These are phyloP conservation scores for Dasysyrphus tricinctus DNA, from an alignment of 2,888 invertebrate genomes.

Conservation along the genomic window DNA sequence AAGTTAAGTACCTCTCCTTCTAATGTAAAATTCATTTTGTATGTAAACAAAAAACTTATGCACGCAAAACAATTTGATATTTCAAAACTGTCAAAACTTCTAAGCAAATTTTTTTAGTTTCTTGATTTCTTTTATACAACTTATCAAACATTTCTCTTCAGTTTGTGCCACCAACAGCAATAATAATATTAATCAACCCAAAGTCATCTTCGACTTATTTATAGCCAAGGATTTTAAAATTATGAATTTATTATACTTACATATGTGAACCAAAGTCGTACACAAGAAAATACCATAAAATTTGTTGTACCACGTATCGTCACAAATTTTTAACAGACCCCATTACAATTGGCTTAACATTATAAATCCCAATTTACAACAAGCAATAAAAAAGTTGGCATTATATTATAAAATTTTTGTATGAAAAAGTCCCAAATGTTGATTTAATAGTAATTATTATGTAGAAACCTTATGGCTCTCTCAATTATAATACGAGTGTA, in stretches of 20 bases:
- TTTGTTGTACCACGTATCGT: background rate
- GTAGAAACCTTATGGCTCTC: slow-evolving; percentile 6
- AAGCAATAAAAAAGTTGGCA: slow-evolving; percentile 26
- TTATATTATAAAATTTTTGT: slow-evolving; percentile 7
- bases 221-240: slow-evolving; percentile 27
- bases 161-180: background rate
- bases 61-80: background rate
- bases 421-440: slow-evolving; percentile 12
- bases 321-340: slow-evolving; percentile 11
- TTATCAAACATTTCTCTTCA: slow-evolving; percentile 5
- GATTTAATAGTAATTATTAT: slow-evolving; percentile 24
- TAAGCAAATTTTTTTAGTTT: background rate
- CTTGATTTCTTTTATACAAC: background rate
- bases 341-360: slow-evolving; percentile 29
- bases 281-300: slow-evolving; percentile 12
- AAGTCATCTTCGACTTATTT: slow-evolving; percentile 25
- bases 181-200: background rate
- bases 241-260: slow-evolving; percentile 13
- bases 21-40: too few relatives aligned
- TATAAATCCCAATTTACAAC: slow-evolving; percentile 30
- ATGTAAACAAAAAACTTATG: too few relatives aligned
- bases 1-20: too few relatives aligned
- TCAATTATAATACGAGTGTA: slow-evolving; percentile 12
- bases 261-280: background rate
- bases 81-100: background rate